These are phyloP conservation scores for Ecliptopera silaceata DNA, from an alignment of 2,888 invertebrate species.

Conservation along the genomic window DNA sequence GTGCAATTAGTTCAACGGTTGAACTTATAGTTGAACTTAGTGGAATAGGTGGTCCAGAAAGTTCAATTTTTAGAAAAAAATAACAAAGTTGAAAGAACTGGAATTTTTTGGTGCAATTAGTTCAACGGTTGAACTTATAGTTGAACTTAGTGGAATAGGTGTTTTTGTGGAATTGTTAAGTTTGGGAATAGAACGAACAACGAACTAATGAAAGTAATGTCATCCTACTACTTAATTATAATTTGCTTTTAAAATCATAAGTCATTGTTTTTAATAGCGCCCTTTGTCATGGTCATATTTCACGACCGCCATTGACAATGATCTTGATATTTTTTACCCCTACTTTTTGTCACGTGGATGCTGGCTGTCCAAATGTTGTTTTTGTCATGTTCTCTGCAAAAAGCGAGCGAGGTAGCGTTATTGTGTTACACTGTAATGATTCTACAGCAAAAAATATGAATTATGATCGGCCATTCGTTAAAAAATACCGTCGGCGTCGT, in stretches of 20 bases:
- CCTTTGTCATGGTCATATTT: conserved; percentile 55
- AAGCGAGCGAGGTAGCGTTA: conserved; percentile 52
- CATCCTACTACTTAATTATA: background rate
- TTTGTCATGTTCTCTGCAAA: conserved; percentile 47
- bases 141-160: no score
- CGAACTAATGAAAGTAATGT: background rate
- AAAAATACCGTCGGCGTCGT: conserved; percentile 42
- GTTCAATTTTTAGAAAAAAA: no score
- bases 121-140: no score
- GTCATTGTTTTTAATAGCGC: conserved; percentile 22
- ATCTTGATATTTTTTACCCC: conserved; percentile 68
- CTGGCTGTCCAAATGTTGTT: conserved; percentile 56
- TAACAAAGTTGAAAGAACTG: no score
- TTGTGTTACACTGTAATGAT: conserved; percentile 54
- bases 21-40: no score
- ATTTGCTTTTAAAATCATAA: background rate
- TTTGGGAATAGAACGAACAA: no score
- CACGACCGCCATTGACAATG: conserved; percentile 66
- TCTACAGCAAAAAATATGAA: conserved; percentile 48
- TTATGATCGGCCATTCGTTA: conserved; percentile 48
- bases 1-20: no score
- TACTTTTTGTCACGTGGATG: conserved; percentile 49
- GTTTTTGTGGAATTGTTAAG: no score
- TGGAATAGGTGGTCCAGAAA: no score
- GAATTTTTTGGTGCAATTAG: no score